Evolutionary conservation across 2,113 vertebrate genomes (phyloP).

Genomic region (Trachemys scripta): DNA sequence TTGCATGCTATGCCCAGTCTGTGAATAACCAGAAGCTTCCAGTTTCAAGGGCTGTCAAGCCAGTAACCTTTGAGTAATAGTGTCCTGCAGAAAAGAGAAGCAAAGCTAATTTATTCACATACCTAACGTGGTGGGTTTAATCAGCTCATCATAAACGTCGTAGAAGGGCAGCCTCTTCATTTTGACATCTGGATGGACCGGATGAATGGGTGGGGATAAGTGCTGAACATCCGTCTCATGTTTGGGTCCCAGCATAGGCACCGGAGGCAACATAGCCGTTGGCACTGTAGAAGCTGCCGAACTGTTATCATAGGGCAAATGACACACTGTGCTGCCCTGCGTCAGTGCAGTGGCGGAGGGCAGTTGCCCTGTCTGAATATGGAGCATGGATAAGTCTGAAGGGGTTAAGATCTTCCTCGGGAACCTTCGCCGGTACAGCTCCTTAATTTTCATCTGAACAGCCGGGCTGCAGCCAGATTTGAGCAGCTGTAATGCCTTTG

Average conservation of each 20-base stretch:
- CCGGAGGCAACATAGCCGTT: conserved; percentile 54
- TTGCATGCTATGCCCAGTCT: fast-evolving
- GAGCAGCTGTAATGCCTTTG: conserved; percentile 77
- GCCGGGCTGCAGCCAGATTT: conserved; percentile 76
- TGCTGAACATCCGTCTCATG: conserved; percentile 74
- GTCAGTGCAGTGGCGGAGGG: conserved; percentile 57
- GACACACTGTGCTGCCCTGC: conserved; percentile 3
- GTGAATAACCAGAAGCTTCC: background rate
- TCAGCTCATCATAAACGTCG: conserved; percentile 79
- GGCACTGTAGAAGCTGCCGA: conserved; percentile 48
- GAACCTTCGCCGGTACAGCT: conserved; percentile 80
- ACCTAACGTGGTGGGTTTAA: conserved; percentile 81
- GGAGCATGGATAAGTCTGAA: conserved; percentile 76
- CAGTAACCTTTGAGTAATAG: background rate
- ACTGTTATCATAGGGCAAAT: conserved; percentile 51
- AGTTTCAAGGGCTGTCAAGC: background rate
- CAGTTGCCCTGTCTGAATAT: conserved; percentile 67
- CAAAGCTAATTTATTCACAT: background rate
- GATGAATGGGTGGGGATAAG: conserved; percentile 70
- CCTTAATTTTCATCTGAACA: conserved; percentile 83
- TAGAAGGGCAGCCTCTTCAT: conserved; percentile 82
- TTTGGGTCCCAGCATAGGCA: conserved; percentile 72
- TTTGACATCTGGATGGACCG: conserved; percentile 81
- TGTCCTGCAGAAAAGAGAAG: background rate
- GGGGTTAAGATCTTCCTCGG: conserved; percentile 76